Percentiles rank a stretch among this genome's conserved stretches.
Conservation (phyloP, 2,113 vertebrate species). For the Hiodon tergisus region DNA sequence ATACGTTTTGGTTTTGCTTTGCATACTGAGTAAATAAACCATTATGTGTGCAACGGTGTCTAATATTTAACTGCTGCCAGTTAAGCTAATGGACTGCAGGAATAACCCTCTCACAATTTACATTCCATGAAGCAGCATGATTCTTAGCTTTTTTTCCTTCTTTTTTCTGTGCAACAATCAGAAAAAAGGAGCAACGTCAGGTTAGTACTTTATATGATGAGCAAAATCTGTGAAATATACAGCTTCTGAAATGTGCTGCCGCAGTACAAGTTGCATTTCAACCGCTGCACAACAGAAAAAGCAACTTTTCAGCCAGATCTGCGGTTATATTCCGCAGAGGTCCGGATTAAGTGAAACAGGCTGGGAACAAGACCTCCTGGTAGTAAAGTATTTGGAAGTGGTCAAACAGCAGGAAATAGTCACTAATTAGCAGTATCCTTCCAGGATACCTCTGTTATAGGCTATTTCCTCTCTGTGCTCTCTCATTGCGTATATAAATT, state of each 20-base stretch:
- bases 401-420: slow-evolving; percentile 51
- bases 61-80: slow-evolving; percentile 20
- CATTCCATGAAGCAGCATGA: neutral
- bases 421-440: slow-evolving; percentile 50
- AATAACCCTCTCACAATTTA: neutral
- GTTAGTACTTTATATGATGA: too few relatives aligned
- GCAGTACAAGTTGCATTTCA: neutral
- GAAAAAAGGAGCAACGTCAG: too few relatives aligned
- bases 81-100: neutral
- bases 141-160: neutral
- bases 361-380: slow-evolving; percentile 36
- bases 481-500: slow-evolving; percentile 55
- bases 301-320: neutral
- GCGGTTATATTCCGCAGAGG: slow-evolving; percentile 11
- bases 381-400: slow-evolving; percentile 41
- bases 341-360: slow-evolving; percentile 21
- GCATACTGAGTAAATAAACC: neutral
- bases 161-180: too few relatives aligned
- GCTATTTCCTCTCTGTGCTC: slow-evolving; percentile 49
- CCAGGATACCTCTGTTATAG: slow-evolving; percentile 46
- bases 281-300: neutral
- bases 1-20: neutral
- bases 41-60: neutral
- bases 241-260: too few relatives aligned
- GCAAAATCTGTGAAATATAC: too few relatives aligned